phyloP scores from a whole-genome alignment of 2,888 invertebrate species.

The Volucella inflata region DNA sequence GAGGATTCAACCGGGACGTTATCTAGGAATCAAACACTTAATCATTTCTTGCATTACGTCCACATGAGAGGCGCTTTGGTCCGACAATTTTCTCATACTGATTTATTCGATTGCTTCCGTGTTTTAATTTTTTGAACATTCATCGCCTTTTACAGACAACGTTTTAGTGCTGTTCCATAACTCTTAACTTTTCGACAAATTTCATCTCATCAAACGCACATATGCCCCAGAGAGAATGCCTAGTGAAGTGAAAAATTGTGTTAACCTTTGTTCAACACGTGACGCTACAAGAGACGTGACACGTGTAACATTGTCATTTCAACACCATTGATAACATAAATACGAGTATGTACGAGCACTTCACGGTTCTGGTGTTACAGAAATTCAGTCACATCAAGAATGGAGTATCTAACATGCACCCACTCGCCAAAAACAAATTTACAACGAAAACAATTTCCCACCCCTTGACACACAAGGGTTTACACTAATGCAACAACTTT shows the following conservation, averaged over 20 bases:
- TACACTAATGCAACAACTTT: no score
- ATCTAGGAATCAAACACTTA: no score
- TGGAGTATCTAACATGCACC: conserved; percentile 53
- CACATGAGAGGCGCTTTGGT: no score
- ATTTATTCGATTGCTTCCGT: no score
- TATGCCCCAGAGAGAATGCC: conserved; percentile 21
- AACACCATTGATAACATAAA: conserved; percentile 73
- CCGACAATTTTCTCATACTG: no score
- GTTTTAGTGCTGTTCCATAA: conserved; percentile 7
- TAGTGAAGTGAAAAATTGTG: conserved; percentile 72
- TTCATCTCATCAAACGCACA: conserved; percentile 1
- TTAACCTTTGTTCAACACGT: conserved; percentile 73
- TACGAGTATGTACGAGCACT: conserved; percentile 52
- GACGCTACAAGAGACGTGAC: conserved; percentile 72
- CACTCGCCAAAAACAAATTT: conserved; percentile 36
- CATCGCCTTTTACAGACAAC: conserved; percentile 12
- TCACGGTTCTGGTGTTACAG: conserved; percentile 34
- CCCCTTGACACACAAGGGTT: conserved; percentile 8
- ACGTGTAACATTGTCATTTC: conserved; percentile 74
- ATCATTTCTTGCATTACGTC: no score
- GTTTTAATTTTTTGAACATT: neutral
- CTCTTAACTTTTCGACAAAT: conserved; percentile 36
- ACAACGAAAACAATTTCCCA: conserved; percentile 46
- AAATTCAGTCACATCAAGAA: conserved; percentile 27
- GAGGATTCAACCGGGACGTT: no score